Evolutionary conservation across 2,888 invertebrate species (phyloP).

Genomic region (Buathra laborator): DNA sequence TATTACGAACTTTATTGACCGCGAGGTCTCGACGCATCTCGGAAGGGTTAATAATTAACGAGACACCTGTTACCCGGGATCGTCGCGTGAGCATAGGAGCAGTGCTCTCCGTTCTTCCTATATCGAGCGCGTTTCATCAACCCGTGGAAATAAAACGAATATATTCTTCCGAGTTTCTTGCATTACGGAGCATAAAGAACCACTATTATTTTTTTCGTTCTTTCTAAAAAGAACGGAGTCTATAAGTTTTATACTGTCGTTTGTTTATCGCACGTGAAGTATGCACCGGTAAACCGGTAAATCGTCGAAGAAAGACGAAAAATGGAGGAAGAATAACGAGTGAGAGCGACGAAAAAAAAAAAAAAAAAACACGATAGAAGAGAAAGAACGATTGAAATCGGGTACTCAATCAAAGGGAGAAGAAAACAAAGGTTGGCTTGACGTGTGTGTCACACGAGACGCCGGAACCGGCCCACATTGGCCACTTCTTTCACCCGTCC

Average conservation of each 20-base stretch:
- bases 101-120: background rate
- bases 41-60: conserved; percentile 61
- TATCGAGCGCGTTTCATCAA: conserved; percentile 14
- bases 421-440: conserved; percentile 81
- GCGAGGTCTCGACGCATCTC: background rate
- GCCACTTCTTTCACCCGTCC: conserved; percentile 85
- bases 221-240: background rate
- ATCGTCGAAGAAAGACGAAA: background rate
- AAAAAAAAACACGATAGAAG: conserved; percentile 32
- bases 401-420: conserved; percentile 82
- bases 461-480: conserved; percentile 85
- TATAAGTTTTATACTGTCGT: conserved; percentile 13
- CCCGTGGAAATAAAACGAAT: background rate
- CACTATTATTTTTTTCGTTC: background rate
- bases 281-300: background rate
- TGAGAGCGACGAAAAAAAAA: conserved; percentile 32
- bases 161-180: background rate
- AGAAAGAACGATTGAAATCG: conserved; percentile 67
- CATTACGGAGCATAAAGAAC: background rate
- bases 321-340: conserved; percentile 4
- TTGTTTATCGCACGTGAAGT: conserved; percentile 2
- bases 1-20: conserved; percentile 31
- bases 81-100: conserved; percentile 17
- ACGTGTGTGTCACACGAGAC: conserved; percentile 84
- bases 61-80: conserved; percentile 69